Conservation (phyloP, 2,113 vertebrate genomes). For the Myiopsitta monachus region DNA sequence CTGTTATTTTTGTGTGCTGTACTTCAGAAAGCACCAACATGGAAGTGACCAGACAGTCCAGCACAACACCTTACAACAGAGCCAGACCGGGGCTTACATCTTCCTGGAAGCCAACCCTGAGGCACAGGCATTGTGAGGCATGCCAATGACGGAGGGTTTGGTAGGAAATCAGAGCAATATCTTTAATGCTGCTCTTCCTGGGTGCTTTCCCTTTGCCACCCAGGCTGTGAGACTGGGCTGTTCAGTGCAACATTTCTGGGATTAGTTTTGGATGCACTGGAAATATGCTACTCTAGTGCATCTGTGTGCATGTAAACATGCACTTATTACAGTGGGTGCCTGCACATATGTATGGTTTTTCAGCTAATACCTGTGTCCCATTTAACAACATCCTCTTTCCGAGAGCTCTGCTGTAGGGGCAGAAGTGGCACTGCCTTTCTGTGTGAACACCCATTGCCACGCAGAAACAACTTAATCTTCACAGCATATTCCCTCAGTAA, state of each 20-base stretch:
- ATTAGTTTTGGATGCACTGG: background rate
- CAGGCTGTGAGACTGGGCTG: fast-evolving
- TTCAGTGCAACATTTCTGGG: background rate
- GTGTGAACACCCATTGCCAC: background rate
- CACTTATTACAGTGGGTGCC: background rate
- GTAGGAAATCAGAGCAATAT: background rate
- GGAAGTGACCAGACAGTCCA: background rate
- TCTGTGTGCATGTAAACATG: fast-evolving
- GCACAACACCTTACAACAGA: background rate
- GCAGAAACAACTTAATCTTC: conserved; percentile 38
- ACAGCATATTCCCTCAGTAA: conserved; percentile 9
- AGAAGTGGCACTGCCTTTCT: background rate
- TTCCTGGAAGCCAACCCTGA: background rate
- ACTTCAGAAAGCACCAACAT: background rate
- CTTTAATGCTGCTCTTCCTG: background rate
- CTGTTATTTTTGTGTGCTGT: background rate
- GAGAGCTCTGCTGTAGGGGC: background rate
- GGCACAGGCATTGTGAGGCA: background rate
- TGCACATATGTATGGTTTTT: background rate
- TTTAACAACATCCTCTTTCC: background rate
- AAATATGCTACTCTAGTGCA: background rate
- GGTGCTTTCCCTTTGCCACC: background rate
- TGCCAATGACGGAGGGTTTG: background rate
- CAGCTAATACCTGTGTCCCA: background rate
- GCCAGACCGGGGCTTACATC: background rate